These are phyloP conservation scores for Linurgus olivaceus DNA, from an alignment of 2,797 vertebrate genomes.

Conservation along the genomic window DNA sequence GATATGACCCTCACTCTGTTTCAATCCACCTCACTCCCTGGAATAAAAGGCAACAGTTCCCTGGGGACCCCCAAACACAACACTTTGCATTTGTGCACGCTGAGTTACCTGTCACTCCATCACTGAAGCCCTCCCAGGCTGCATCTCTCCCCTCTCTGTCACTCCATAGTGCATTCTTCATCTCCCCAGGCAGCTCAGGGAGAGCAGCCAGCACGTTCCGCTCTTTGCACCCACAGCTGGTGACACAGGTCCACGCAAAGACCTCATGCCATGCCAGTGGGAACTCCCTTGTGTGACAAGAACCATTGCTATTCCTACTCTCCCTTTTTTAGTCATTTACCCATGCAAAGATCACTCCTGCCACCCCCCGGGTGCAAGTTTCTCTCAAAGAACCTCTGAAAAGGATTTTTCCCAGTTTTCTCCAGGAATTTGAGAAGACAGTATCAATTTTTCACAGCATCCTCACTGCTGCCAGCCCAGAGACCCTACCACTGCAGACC, in stretches of 20 bases:
- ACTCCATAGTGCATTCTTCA: not conserved
- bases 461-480: accelerated
- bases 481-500: not conserved
- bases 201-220: not conserved
- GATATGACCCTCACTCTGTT: not conserved
- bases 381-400: not conserved
- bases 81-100: accelerated
- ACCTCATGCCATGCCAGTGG: accelerated
- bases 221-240: not conserved
- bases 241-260: not conserved
- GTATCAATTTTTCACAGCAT: not conserved
- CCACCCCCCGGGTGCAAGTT: not conserved
- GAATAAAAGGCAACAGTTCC: accelerated
- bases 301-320: not conserved
- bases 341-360: not conserved
- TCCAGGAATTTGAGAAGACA: not conserved
- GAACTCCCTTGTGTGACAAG: accelerated
- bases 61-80: not conserved
- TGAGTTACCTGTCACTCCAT: not conserved
- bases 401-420: not conserved
- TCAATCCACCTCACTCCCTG: not conserved
- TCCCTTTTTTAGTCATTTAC: not conserved
- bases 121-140: not conserved
- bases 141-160: not conserved
- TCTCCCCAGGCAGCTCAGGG: not conserved